These are phyloP conservation scores for Volucella zonaria DNA, from an alignment of 2,888 invertebrate species.

Conservation along the genomic window DNA sequence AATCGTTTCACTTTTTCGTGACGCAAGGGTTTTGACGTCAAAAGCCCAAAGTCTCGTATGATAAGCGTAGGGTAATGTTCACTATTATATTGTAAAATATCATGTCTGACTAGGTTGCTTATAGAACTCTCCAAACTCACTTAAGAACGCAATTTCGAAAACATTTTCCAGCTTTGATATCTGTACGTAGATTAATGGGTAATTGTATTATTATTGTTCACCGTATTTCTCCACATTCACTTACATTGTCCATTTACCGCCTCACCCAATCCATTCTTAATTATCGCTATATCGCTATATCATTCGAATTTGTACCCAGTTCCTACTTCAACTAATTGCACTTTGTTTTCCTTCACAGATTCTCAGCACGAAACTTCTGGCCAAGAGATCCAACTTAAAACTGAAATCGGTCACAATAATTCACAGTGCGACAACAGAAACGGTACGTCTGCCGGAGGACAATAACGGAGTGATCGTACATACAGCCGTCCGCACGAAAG, in stretches of 20 bases:
- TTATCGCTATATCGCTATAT: constrained; percentile 22
- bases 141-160: no score
- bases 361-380: constrained; percentile 90
- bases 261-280: not conserved
- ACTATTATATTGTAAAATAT: no score
- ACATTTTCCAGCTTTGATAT: no score
- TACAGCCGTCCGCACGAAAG: constrained; percentile 92
- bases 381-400: constrained; percentile 91
- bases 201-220: no score
- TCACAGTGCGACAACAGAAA: constrained; percentile 94
- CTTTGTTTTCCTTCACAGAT: constrained; percentile 84
- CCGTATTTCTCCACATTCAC: no score
- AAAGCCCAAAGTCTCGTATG: no score
- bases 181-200: no score
- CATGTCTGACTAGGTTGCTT: no score
- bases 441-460: constrained; percentile 91
- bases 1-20: no score
- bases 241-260: not conserved
- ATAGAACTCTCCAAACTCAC: no score
- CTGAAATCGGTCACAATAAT: constrained; percentile 94
- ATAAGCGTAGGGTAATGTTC: no score
- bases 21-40: no score
- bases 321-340: not conserved
- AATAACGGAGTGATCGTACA: constrained; percentile 91
- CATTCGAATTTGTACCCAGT: not conserved